A percentile compares a stretch with the other conserved stretches of the same genome.
Conservation (phyloP, 2,113 vertebrate genomes). For the Zapus hudsonius region DNA sequence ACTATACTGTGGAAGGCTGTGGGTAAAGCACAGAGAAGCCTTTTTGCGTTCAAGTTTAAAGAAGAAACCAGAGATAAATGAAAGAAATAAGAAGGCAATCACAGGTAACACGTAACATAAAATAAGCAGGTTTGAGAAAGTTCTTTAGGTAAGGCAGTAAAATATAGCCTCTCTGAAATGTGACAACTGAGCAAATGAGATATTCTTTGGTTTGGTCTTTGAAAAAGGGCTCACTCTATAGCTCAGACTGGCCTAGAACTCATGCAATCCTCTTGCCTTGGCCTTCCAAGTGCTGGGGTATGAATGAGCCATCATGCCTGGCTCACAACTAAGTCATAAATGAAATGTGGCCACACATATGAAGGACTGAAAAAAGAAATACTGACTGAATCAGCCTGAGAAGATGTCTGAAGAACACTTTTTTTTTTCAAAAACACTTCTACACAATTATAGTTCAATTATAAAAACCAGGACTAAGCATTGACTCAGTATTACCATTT, state of each 20-base stretch:
- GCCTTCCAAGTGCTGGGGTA: no score
- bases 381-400: not conserved
- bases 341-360: not conserved
- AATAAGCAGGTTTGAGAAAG: not conserved
- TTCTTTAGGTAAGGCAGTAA: not conserved
- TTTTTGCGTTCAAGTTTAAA: not conserved
- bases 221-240: no score
- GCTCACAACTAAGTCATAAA: not conserved
- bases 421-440: not conserved
- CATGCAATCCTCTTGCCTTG: no score
- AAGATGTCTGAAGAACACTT: not conserved
- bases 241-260: no score
- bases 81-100: not conserved
- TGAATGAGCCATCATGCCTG: no score
- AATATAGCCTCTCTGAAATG: not conserved
- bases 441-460: not conserved
- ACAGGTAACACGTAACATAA: constrained; percentile 13
- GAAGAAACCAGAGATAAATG: not conserved
- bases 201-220: no score
- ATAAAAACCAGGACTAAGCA: constrained; percentile 1
- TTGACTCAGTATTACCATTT: not conserved
- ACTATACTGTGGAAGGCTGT: not conserved
- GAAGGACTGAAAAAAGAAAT: not conserved
- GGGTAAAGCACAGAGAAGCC: not conserved
- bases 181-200: not conserved